Evolutionary conservation across 2,888 invertebrate species (phyloP).

Genomic region (Orchestes rusci): DNA sequence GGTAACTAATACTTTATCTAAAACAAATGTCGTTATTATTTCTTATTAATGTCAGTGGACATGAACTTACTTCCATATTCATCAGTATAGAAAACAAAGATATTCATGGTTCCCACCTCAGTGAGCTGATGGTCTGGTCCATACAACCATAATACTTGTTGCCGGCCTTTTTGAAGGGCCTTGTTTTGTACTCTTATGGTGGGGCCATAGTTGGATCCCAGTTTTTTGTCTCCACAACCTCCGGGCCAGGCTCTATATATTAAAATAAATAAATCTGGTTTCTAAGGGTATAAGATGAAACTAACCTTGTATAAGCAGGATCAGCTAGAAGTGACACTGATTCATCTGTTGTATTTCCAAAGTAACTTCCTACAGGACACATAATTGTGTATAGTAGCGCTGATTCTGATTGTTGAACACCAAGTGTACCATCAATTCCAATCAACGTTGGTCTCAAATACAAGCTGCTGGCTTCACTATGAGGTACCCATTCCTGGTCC

Average conservation of each 20-base stretch:
- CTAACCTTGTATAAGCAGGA: constrained; percentile 65
- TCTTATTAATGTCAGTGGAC: too few relatives aligned
- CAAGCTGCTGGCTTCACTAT: constrained; percentile 80
- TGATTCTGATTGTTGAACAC: constrained; percentile 79
- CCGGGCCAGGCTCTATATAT: constrained; percentile 45
- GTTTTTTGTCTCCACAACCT: constrained; percentile 90
- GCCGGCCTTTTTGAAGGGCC: constrained; percentile 67
- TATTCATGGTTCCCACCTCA: constrained; percentile 98
- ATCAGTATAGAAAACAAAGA: constrained; percentile 83
- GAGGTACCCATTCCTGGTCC: constrained; percentile 98
- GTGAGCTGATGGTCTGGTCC: constrained; percentile 90
- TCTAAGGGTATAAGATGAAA: too few relatives aligned
- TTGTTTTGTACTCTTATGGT: constrained; percentile 79
- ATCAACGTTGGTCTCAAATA: constrained; percentile 96
- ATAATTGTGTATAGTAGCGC: constrained; percentile 87
- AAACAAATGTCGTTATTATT: constrained; percentile 28
- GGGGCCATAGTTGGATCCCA: constrained; percentile 91
- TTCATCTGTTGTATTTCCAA: constrained; percentile 49
- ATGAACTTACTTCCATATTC: constrained; percentile 73
- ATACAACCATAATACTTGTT: constrained; percentile 95
- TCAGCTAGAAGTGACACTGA: constrained; percentile 85
- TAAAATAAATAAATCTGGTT: too few relatives aligned
- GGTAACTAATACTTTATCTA: constrained; percentile 86
- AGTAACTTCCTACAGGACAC: constrained; percentile 92
- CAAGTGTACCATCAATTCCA: constrained; percentile 91